Base-by-base conservation (phyloP, 92 coral and sea anemone species). In the Ricordea florida region DNA sequence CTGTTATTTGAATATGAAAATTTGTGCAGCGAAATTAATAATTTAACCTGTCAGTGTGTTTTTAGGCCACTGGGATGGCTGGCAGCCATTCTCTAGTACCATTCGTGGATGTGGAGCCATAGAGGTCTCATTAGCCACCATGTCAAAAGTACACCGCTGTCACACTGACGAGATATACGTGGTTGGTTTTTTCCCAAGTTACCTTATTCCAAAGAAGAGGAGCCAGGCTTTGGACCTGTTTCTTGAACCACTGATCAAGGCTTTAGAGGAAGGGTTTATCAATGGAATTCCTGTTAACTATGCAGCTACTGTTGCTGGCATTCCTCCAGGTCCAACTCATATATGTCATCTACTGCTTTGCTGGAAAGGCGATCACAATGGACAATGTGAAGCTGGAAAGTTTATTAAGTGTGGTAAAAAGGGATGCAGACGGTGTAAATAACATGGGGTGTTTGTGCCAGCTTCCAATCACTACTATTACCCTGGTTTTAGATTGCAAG, bases 31-130 rank as follows among this genome's bases (percentile, higher is more conserved):
- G n/a, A n/a, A n/a, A n/a, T n/a, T n/a, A n/a, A n/a, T n/a, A n/a
- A n/a, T n/a, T n/a, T n/a, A n/a, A n/a, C n/a, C n/a, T n/a, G n/a
- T n/a, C n/a, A 43, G 20, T 43, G 15, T 42, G 37, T 41, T 74
- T 69, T 43, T 75, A 82, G 93, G 77, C n/a, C 93, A 88, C 63
- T 88, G 89, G 93, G 93, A 83, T 88, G 93, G 89, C 30, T 88
- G 93, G 83, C 89, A 82, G 55, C 93, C 86, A 48, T 83, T 83
- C 50, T 78, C 89, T 47, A 51, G 78, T 51, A 57, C 86, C 46
- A 37, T 71, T 73, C 41, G 76, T 24, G 79, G 83, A 59, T 88
- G 89, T 83, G 93, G 93, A 38, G 90, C 89, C 35, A 61, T 84
- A 49, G 85, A 85, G 68, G 84, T 76, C 22, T 67, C 79, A 24